Base-by-base conservation (phyloP, 2,797 vertebrate genomes). In the Acipenser transmontanus region DNA sequence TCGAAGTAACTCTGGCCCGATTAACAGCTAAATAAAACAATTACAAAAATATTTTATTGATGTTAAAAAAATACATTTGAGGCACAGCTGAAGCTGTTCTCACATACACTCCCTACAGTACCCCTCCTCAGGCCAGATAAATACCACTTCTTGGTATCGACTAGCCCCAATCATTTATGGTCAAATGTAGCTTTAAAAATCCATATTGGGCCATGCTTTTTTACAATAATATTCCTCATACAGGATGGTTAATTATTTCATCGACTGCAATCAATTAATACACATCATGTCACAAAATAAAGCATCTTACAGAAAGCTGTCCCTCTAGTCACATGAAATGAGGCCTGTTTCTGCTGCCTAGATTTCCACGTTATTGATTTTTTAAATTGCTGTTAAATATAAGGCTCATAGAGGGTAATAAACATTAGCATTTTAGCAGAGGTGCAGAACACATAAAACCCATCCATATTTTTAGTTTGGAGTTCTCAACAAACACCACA, bases 241-340 rank as follows among this genome's bases (percentile, higher is more conserved):
- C 81, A 83, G 69, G 79, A 73, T 0, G 73, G 70, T 82, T 80
- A 80, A 81, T 83, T 84, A 81, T 82, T 83, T 82, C 79, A 81
- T 77, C 72, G 77, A 81, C 68, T 76, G 78, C 77, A 87, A 87
- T 86, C 83, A 79, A 86, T 89, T 80, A 80, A 83, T 84, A 80
- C 75, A 68, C 76, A 83, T 85, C 81, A 82, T 84, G 74, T 70
- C 67, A 74, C 34, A 86, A 87, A 87, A 86, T 80, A 76, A 73
- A 66, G 59, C 60, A 74, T 71, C 59, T 73, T 50, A 59, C 52
- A 7, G 47, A 56, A 69, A 65, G 56, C 72, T 71, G 68, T 76
- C 70, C 72, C 71, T 68, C 68, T 76, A 85, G n/a, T n/a, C n/a
- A 77, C 75, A 65, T 54, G 64, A 76, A 74, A 78, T 83, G 74